A percentile compares a stretch with the other conserved stretches of the same genome.
These are phyloP conservation scores for Charanyca ferruginea DNA, from an alignment of 2,888 invertebrate species.

Conservation along the genomic window DNA sequence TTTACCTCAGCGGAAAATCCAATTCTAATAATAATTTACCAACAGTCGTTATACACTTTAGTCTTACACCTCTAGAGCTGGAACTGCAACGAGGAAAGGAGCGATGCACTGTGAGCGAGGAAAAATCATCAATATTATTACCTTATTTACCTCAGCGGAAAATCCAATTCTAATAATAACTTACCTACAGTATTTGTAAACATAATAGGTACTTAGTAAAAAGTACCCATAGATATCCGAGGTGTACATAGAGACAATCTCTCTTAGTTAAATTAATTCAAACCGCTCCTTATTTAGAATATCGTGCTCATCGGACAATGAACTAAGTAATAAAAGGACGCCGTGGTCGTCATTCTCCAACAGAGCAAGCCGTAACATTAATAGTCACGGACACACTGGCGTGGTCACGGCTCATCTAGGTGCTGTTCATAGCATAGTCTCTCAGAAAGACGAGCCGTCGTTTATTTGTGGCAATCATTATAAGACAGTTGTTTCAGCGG, in stretches of 20 bases:
- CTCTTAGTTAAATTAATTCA: neutral
- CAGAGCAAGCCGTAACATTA: neutral
- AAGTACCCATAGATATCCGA: too few species aligned
- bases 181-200: neutral
- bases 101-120: neutral
- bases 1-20: too few species aligned
- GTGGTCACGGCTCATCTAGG: neutral
- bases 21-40: too few species aligned
- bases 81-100: neutral
- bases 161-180: too few species aligned
- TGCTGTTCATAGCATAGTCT: slow-evolving; percentile 29
- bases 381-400: slow-evolving; percentile 23
- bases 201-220: neutral
- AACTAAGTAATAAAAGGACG: slow-evolving; percentile 3
- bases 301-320: slow-evolving; percentile 8
- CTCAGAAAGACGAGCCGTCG: neutral
- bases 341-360: neutral
- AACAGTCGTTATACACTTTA: too few species aligned
- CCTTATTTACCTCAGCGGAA: too few species aligned
- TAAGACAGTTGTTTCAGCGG: neutral
- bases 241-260: too few species aligned
- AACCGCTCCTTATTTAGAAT: slow-evolving; percentile 1
- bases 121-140: too few species aligned
- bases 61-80: neutral
- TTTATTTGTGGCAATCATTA: slow-evolving; percentile 1